Conservation (phyloP, 2,888 invertebrate genomes). For the Meiosimyza decipiens region DNA sequence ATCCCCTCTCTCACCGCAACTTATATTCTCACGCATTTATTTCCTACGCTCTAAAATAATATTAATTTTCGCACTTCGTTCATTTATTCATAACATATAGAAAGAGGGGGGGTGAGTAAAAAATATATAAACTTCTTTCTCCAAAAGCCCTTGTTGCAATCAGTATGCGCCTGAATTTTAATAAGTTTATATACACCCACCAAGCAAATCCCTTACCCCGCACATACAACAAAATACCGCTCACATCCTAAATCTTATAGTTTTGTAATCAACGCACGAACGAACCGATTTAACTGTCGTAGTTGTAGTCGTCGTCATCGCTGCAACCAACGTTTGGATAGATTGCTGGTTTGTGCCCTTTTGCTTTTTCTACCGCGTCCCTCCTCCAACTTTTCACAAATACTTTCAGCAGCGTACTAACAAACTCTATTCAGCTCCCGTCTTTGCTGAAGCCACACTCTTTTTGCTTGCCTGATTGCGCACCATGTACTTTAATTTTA, state of each 20-base stretch:
- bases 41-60: background rate
- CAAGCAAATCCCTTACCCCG: slow-evolving; percentile 25
- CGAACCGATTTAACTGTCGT: background rate
- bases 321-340: slow-evolving; percentile 44
- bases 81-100: background rate
- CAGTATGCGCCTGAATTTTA: slow-evolving; percentile 44
- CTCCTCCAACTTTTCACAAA: too few species aligned
- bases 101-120: too few species aligned
- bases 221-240: background rate
- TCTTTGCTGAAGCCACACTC: background rate
- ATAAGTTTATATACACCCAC: slow-evolving; percentile 47
- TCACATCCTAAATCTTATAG: slow-evolving; percentile 16
- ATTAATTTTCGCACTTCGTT: slow-evolving; percentile 19
- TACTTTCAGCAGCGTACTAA: too few species aligned
- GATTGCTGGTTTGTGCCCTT: slow-evolving; percentile 42
- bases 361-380: slow-evolving; percentile 30
- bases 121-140: too few species aligned
- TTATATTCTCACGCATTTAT: too few species aligned
- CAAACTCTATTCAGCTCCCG: background rate
- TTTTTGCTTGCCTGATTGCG: background rate
- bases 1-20: too few species aligned
- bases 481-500: background rate
- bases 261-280: slow-evolving; percentile 24
- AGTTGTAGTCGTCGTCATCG: slow-evolving; percentile 4
- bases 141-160: slow-evolving; percentile 4